phyloP scores from a whole-genome alignment of 2,113 vertebrate genomes.

The Notothenia rossii region DNA sequence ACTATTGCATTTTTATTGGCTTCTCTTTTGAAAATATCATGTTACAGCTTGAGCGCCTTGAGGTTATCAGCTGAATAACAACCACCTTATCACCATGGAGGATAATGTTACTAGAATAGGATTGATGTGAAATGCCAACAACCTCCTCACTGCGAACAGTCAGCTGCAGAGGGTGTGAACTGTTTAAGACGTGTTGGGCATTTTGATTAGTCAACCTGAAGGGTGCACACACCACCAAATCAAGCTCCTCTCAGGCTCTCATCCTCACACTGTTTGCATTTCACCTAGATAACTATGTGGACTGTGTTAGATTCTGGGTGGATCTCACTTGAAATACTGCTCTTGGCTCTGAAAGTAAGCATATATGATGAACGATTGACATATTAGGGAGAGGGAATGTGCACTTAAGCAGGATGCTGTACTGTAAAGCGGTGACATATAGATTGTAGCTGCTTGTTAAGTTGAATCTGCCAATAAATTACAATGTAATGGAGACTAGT shows the following conservation, averaged over 20 bases:
- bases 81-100: background rate
- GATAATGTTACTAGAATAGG: background rate
- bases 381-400: background rate
- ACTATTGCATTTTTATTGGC: background rate
- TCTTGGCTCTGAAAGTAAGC: background rate
- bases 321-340: background rate
- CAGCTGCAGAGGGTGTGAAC: constrained; percentile 21
- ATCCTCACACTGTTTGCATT: constrained; percentile 21
- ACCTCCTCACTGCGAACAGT: background rate
- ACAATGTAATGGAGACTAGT: background rate
- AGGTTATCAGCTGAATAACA: background rate
- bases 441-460: background rate
- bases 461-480: background rate
- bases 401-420: background rate
- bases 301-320: background rate
- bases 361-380: constrained; percentile 5
- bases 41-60: background rate
- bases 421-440: background rate
- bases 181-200: constrained; percentile 22
- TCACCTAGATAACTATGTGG: background rate
- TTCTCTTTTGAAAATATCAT: background rate
- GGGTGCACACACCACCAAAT: constrained; percentile 26
- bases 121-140: background rate
- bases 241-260: constrained; percentile 29
- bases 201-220: constrained; percentile 35